Percentiles rank a stretch among this genome's conserved stretches.
phyloP scores from a whole-genome alignment of 2,113 vertebrate species.

The Paraplagusia blochii region DNA sequence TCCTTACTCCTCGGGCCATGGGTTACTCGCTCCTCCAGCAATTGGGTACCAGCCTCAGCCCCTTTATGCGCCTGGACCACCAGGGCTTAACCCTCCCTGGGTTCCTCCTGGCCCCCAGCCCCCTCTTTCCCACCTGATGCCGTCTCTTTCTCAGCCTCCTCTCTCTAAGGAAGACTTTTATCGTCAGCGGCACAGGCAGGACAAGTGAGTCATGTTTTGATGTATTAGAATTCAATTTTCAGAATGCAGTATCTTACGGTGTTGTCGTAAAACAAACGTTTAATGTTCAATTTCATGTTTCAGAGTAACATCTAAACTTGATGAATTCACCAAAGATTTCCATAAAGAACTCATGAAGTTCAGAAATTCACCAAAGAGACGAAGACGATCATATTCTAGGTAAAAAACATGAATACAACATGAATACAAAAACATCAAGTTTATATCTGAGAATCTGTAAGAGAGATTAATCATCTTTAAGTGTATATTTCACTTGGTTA shows the following conservation, averaged over 20 bases:
- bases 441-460: too few species aligned
- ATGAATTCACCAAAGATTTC: conserved; percentile 99
- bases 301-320: conserved; percentile 97
- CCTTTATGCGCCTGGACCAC: conserved; percentile 81
- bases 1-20: conserved; percentile 65
- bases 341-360: conserved; percentile 99
- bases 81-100: conserved; percentile 82
- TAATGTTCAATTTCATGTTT: conserved; percentile 29
- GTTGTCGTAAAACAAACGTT: not conserved
- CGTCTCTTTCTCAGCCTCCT: conserved; percentile 82
- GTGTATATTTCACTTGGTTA: not conserved
- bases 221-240: too few species aligned
- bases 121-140: conserved; percentile 76
- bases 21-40: conserved; percentile 85
- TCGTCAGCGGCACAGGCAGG: conserved; percentile 91
- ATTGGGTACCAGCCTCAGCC: conserved; percentile 85
- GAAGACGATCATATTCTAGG: conserved; percentile 94
- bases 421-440: not conserved
- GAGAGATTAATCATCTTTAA: not conserved
- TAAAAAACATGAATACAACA: conserved; percentile 54
- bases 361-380: conserved; percentile 96
- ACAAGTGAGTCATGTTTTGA: conserved; percentile 83
- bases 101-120: conserved; percentile 83
- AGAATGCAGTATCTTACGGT: not conserved
- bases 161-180: conserved; percentile 97